These are phyloP conservation scores for Gymnorhina tibicen DNA, from an alignment of 2,113 vertebrate genomes.

Conservation along the genomic window DNA sequence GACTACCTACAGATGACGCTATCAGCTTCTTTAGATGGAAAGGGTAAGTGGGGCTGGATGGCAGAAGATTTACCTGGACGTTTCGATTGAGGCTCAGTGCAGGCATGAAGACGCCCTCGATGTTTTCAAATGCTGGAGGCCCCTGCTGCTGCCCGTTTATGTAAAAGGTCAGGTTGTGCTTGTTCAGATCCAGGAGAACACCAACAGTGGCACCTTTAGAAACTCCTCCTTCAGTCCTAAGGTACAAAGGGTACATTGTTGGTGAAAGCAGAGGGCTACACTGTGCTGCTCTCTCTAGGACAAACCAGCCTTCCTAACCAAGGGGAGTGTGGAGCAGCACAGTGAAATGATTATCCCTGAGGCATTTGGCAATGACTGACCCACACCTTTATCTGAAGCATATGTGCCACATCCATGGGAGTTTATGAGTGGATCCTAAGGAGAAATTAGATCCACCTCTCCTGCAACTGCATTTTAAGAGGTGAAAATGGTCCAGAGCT, in stretches of 20 bases:
- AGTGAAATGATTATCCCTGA: background rate
- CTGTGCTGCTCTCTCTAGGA: background rate
- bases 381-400: background rate
- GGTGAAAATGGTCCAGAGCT: background rate
- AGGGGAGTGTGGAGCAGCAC: background rate
- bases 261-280: background rate
- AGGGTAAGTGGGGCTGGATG: background rate
- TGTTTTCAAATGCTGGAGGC: slow-evolving; percentile 88
- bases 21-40: background rate
- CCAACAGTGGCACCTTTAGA: slow-evolving; percentile 89
- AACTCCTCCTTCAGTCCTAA: slow-evolving; percentile 94
- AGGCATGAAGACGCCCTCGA: slow-evolving; percentile 95
- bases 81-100: slow-evolving; percentile 97
- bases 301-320: background rate
- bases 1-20: accelerated
- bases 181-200: slow-evolving; percentile 90
- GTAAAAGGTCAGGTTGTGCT: slow-evolving; percentile 91
- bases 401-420: background rate
- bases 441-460: background rate
- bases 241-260: background rate
- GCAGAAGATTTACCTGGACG: slow-evolving; percentile 82
- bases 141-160: slow-evolving; percentile 97
- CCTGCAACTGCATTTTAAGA: background rate
- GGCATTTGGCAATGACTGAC: background rate
- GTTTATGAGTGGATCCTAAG: background rate